Evolutionary conservation across 2,113 vertebrate species (phyloP), one percentile per base, ranked within the genome.

Genomic region (Toxotes chatareus): DNA sequence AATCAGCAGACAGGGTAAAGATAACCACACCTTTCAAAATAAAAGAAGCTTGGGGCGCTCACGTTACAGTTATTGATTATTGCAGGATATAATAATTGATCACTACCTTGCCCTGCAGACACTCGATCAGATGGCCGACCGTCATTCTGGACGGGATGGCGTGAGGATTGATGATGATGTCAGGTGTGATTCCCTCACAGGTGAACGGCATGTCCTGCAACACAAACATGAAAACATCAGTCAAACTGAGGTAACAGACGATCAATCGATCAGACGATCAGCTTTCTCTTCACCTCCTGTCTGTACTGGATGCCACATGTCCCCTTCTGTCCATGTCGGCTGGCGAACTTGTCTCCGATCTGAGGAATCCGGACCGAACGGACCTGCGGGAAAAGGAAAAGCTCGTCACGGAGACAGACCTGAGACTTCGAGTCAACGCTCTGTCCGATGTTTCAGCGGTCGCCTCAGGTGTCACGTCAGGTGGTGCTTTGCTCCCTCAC

Each of bases 81-180:
- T 34, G 5, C 27, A 34, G n/a, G 23, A 23, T 5, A 17, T 7
- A 77, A 4, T 61, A 4, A 42, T 21, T 55, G 59, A 53, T 66
- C 4, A 1, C 0, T 51, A 99, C 98, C 97, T 99, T 99, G n/a
- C 98, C 98, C 93, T 99, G 98, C 82, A 99, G 96, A 91, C 98
- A 99, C 93, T 99, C 98, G 76, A 99, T 99, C 94, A 99, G 95
- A 95, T 99, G 98, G 88, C 98, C 98, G 69, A 99, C 98, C 32
- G 98, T 99, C 98, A 99, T 99, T 16, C 98, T 96, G 85, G 98
- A 99, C 8, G 98, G 98, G 93, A 99, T 99, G 94, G 98, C 98
- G 44, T 99, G 98, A 9, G 98, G 98, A 77, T 99, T 99, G 91
- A 99, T 99, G 92, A 99, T 99, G 87, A 99, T 99, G 88, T 99